Evolutionary conservation across 2,888 invertebrate genomes (phyloP), one percentile per base, ranked within the genome.

Genomic region (Oligia fasciuncula): DNA sequence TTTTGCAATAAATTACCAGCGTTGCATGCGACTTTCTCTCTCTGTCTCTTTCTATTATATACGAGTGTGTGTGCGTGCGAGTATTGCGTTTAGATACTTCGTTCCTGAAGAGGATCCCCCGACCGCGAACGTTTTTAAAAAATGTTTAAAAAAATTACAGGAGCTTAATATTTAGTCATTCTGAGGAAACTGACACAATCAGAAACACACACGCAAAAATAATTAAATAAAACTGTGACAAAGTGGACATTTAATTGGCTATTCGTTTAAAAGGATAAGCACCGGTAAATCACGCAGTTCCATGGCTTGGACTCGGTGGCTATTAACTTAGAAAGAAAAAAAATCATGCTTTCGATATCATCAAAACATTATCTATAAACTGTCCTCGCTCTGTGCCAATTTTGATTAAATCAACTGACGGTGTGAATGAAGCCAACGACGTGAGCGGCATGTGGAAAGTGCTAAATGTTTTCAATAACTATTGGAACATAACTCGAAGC

Each of bases 391-490:
- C 1, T 69, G 11, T 29, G 40, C 9, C 17, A 49, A 29, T 29
- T 62, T 9, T 46, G 82, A 35, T 78, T 60, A 81, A 81, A 70
- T 29, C 29, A 78, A 49, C 8, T 14, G 17, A 60, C 83, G 84
- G 90, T 92, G 90, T 92, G 74, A 92, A 77, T 76, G 63, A 75
- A 80, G 83, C 73, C 85, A 85, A 87, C 86, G 85, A 93, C 93
- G 93, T 92, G 93, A 87, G 83, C 86, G 75, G 92, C 90, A 87
- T 93, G 88, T 85, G 91, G 88, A 93, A 23, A 91, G 90, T 89
- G 90, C 90, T 93, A 92, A 94, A 94, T 94, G 92, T 92, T 94
- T 94, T 92, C 94, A 86, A 93, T 94, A 93, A 90, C 91, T 91
- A 89, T 89, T 83, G 86, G 82, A 76, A 73, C 83, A 84, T 79